Evolutionary conservation across 2,888 invertebrate genomes (phyloP).

Genomic region (Microctonus aethiopoides): DNA sequence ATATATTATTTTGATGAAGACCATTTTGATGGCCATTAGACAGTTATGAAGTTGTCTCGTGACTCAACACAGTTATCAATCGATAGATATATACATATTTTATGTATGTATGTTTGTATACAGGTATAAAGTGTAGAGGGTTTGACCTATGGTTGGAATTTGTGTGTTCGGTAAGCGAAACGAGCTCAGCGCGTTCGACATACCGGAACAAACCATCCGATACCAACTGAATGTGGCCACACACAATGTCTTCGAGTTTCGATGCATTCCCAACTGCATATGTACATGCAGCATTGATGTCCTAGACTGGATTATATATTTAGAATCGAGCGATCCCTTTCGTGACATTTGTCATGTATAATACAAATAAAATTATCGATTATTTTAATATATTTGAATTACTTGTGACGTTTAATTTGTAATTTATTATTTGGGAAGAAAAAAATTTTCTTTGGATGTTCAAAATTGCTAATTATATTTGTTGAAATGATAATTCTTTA

Average conservation of each 20-base stretch:
- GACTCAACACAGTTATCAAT: not conserved
- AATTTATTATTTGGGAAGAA: too few species aligned
- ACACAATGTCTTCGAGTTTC: constrained; percentile 20
- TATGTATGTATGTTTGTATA: not conserved
- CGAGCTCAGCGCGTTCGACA: constrained; percentile 10
- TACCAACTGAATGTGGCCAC: not conserved
- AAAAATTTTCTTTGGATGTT: too few species aligned
- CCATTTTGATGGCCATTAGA: not conserved
- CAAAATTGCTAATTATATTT: too few species aligned
- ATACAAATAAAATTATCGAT: not conserved
- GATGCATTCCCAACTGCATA: constrained; percentile 3
- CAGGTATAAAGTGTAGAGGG: not conserved
- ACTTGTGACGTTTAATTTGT: not conserved
- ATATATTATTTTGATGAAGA: not conserved
- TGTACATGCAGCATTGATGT: not conserved
- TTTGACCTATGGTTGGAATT: constrained; percentile 12
- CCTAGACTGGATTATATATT: not conserved
- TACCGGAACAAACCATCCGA: constrained; percentile 19
- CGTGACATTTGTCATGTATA: not conserved
- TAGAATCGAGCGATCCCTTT: not conserved
- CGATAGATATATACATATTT: not conserved
- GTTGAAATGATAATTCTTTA: too few species aligned
- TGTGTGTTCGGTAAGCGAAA: constrained; percentile 5
- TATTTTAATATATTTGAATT: not conserved
- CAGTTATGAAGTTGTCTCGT: not conserved